Base-by-base conservation (phyloP, 2,888 invertebrate species). In the Chrysodeixis includens region DNA sequence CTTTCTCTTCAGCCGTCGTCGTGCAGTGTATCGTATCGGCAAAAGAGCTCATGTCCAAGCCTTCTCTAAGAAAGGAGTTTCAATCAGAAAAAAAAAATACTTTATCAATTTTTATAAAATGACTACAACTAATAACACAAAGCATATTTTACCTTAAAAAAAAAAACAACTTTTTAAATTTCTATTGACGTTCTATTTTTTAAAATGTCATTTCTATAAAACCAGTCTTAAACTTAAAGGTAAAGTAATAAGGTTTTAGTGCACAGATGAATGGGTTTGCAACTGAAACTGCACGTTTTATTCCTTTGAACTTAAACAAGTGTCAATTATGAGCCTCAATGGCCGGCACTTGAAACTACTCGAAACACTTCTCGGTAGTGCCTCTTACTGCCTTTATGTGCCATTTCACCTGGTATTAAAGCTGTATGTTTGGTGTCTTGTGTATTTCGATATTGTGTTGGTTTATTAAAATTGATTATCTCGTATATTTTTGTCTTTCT, bases 281-380 rank as follows among this genome's bases (percentile, higher is more conserved):
- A n/a, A 16, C 44, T 16, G n/a, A 44, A 49, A 49, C 46, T 18
- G 46, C 46, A 10, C 46, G 46, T 4, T 18, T 18, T 16, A 46
- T 49, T 46, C 46, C 46, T 46, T 46, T 49, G 56, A 18, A 26
- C 30, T 18, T 56, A 44, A 44, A 26, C 26, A 56, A 16, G 44
- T 35, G 35, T 18, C 35, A 49, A 49, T 49, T 49, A 49, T 40
- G 46, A 20, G 18, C 18, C 44, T 49, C 18, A 49, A 49, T 49
- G 46, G 46, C 20, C 20, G 46, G 18, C 46, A 49, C 46, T 49
- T 20, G 18, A 49, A 49, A 20, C 20, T 49, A 49, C 46, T 49
- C 46, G 46, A 49, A 49, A 18, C 10, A 49, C 18, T 20, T 49
- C 46, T 7, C 40, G n/a, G 40, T n/a, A 40, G 40, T 40, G 46